phyloP scores from a whole-genome alignment of 2,888 invertebrate species.

The Andrena bucephala region DNA sequence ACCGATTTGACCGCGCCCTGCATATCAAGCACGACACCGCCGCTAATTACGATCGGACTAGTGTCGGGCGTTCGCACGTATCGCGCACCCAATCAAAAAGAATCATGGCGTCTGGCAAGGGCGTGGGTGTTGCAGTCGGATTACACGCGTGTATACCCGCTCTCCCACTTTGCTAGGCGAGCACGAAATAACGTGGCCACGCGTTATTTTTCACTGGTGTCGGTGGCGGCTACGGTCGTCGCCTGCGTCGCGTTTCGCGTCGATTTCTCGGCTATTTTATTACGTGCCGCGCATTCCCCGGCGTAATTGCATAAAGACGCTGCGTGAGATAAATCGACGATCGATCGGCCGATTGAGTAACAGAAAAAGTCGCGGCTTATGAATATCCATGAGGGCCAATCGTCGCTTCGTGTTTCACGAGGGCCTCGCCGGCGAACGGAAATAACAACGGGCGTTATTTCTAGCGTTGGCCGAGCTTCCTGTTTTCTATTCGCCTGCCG shows the following conservation, averaged over 20 bases:
- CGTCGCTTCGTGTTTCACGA: conserved; percentile 1
- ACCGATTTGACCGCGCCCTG: too few relatives aligned
- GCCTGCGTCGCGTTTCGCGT: conserved; percentile 38
- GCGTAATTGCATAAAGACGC: conserved; percentile 58
- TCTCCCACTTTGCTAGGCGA: conserved; percentile 15
- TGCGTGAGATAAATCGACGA: conserved; percentile 59
- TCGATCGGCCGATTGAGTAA: conserved; percentile 51
- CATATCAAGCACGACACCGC: background rate
- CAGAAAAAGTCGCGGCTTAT: conserved; percentile 54
- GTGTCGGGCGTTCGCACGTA: conserved; percentile 23
- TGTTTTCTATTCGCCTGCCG: conserved; percentile 34
- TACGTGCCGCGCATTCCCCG: conserved; percentile 48
- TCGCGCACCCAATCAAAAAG: conserved; percentile 27
- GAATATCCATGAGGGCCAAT: conserved; percentile 50
- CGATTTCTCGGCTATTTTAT: conserved; percentile 58
- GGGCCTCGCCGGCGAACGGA: conserved; percentile 27
- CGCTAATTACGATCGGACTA: conserved; percentile 14
- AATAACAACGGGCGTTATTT: conserved; percentile 31
- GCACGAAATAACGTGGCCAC: conserved; percentile 26
- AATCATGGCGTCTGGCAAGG: conserved; percentile 35
- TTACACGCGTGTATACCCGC: conserved; percentile 15
- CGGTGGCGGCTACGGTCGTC: conserved; percentile 21
- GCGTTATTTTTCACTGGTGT: conserved; percentile 45
- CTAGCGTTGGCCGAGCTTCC: conserved; percentile 30
- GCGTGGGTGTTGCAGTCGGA: conserved; percentile 38